Base-by-base conservation (phyloP, 1,140 invertebrate species). In the Belonocnema kinseyi region DNA sequence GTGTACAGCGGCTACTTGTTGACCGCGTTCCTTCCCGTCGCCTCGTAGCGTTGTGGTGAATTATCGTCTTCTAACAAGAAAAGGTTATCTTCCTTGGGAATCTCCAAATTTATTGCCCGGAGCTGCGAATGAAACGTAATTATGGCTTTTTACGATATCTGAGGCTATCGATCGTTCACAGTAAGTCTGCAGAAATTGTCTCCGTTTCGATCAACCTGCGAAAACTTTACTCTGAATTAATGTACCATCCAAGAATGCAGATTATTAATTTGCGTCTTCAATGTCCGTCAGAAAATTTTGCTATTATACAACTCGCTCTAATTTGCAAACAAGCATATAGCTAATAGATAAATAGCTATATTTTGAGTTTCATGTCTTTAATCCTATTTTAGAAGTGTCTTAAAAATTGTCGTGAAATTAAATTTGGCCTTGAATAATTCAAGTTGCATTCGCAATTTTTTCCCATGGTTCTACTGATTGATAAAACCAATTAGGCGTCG, bases 41-140 rank as follows among this genome's bases (percentile, higher is more conserved):
- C 71, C 82, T 80, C 77, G 78, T 79, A 77, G 78, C 70, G 53
- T 33, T 71, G 21, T 73, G 71, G 77, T 88, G 86, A 89, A 87
- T 89, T 89, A 90, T 89, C 82, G 85, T 86, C 78, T 70, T 66
- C 74, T 51, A 50, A 46, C 72, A 70, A 77, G 72, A 73, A 73
- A 83, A 72, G 80, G 54, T 80, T 89, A 90, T 89, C 89, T 88
- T 78, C 75, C 76, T 79, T 61, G 78, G 21, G 77, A 85, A 89
- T 89, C 88, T 87, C 66, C 52, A 86, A 88, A 89, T 89, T 88
- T 89, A 89, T 88, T 82, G 84, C 86, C 77, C 73, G 54, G 76
- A 85, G 82, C 84, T 83, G 85, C 84, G 85, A 88, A 88, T 89
- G 82, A 85, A 87, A 86, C 80, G 87, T 89, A 89, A 90, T 90